Percentiles rank a stretch among this genome's conserved stretches.
Evolutionary conservation across 2,113 vertebrate genomes (phyloP).

Genomic region (Tupaia chinensis): DNA sequence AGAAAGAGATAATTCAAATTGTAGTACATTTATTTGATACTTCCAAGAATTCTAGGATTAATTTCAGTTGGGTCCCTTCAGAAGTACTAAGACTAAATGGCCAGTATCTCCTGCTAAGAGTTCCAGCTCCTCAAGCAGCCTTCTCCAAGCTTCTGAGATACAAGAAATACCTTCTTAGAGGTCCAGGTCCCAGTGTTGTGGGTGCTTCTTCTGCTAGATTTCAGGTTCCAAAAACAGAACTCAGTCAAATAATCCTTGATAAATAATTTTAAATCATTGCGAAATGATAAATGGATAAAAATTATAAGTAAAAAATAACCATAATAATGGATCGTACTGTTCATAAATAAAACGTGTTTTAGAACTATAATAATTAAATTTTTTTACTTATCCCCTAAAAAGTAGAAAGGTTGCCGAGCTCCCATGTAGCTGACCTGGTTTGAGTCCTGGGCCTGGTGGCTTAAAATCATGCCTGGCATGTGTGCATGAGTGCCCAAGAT

Average conservation of each 20-base stretch:
- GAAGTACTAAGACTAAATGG: background rate
- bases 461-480: too few relatives aligned
- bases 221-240: background rate
- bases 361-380: background rate
- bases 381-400: background rate
- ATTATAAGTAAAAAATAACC: background rate
- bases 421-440: too few relatives aligned
- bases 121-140: background rate
- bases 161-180: background rate
- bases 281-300: background rate
- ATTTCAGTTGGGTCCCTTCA: background rate
- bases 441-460: too few relatives aligned
- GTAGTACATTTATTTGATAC: background rate
- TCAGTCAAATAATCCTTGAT: background rate
- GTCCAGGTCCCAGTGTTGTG: background rate
- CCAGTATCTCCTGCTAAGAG: background rate
- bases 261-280: background rate
- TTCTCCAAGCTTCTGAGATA: background rate
- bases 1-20: background rate
- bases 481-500: too few relatives aligned
- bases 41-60: background rate
- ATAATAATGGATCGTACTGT: background rate
- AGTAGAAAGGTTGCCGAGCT: too few relatives aligned
- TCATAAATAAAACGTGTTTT: background rate
- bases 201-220: background rate